phyloP scores from a whole-genome alignment of 2,113 vertebrate genomes.

The Hypanus sabinus region DNA sequence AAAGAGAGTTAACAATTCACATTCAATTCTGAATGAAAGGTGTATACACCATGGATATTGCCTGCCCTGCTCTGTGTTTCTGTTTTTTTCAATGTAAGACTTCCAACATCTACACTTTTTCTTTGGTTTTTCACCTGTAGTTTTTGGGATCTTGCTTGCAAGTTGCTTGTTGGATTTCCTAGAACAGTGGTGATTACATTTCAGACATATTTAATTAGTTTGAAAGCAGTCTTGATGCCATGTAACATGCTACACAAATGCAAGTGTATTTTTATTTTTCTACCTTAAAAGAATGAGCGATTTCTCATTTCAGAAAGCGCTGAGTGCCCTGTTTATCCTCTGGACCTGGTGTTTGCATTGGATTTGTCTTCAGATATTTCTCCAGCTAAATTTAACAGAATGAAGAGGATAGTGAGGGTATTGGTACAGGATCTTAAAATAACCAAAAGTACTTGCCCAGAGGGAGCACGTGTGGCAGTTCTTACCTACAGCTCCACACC shows the following conservation, averaged over 20 bases:
- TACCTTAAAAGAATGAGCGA: not conserved
- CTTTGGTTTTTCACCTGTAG: not conserved
- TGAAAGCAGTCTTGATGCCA: not conserved
- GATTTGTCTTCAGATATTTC: conserved; percentile 70
- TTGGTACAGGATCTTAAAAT: conserved; percentile 63
- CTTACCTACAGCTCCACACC: conserved; percentile 59
- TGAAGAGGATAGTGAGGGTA: conserved; percentile 57
- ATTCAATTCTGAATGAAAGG: too few species aligned
- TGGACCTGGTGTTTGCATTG: conserved; percentile 73
- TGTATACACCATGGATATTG: too few species aligned
- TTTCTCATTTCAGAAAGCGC: conserved; percentile 47
- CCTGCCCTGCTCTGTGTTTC: too few species aligned
- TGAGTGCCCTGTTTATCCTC: conserved; percentile 66
- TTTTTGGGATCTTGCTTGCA: not conserved
- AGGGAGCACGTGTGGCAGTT: conserved; percentile 63
- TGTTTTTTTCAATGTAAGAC: too few species aligned
- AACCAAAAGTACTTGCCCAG: conserved; percentile 73
- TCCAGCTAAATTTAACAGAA: conserved; percentile 61
- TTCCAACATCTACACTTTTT: too few species aligned
- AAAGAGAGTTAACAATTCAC: too few species aligned
- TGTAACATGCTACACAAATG: not conserved
- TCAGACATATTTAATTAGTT: not conserved
- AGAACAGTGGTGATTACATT: not conserved
- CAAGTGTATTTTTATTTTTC: too few species aligned
- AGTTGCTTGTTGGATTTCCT: not conserved